These are phyloP conservation scores for Alcedo atthis DNA, from an alignment of 2,797 vertebrate genomes.

Conservation along the genomic window DNA sequence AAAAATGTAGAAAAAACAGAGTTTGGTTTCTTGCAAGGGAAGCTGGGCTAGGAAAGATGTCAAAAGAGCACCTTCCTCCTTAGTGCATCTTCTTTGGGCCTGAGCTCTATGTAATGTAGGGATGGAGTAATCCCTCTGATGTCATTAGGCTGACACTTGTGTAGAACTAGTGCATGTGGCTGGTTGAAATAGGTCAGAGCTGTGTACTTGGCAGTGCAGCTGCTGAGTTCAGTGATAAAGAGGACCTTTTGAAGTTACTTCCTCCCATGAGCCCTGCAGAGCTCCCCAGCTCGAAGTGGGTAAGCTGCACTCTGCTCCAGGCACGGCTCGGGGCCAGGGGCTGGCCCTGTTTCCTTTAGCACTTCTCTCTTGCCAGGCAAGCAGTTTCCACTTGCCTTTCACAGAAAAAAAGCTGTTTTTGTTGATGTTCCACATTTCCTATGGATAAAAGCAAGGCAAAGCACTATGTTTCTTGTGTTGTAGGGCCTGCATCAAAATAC, in stretches of 20 bases:
- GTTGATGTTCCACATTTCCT: not conserved
- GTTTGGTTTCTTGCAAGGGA: not conserved
- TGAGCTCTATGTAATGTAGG: not conserved
- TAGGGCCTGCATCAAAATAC: not conserved
- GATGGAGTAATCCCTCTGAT: constrained; percentile 9
- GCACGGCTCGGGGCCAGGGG: fast-evolving
- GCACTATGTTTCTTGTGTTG: not conserved
- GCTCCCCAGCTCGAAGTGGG: not conserved
- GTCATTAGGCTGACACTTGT: not conserved
- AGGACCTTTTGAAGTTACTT: constrained; percentile 15
- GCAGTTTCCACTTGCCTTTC: not conserved
- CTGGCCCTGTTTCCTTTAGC: not conserved
- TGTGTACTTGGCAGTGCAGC: not conserved
- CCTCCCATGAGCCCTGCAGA: not conserved
- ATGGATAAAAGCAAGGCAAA: not conserved
- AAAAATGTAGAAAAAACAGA: not conserved
- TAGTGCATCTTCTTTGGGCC: not conserved
- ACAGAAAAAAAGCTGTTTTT: not conserved
- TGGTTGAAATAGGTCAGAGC: constrained; percentile 23
- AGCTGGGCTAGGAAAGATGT: not conserved
- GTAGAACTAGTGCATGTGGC: not conserved
- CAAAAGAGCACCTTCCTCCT: not conserved
- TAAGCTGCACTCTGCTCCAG: not conserved
- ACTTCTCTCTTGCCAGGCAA: not conserved
- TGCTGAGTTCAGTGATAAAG: constrained; percentile 1